phyloP scores from a whole-genome alignment of 2,888 invertebrate species.

The Chalcosyrphus nemorum region DNA sequence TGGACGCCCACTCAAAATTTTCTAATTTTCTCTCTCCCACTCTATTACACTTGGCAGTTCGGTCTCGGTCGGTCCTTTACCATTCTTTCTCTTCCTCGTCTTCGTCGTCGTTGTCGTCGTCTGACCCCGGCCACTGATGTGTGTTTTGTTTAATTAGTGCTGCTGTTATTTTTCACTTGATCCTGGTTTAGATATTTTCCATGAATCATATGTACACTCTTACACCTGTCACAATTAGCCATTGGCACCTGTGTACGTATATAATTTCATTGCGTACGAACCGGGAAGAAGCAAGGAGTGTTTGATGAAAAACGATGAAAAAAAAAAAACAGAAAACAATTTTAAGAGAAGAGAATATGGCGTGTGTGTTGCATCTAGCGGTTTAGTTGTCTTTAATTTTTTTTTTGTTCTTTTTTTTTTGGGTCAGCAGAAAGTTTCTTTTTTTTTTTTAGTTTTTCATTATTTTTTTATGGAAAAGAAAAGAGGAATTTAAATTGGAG shows the following conservation, averaged over 20 bases:
- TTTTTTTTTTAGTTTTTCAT: neutral
- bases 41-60: too few relatives aligned
- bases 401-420: constrained; percentile 58
- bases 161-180: constrained; percentile 69
- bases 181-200: constrained; percentile 70
- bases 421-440: constrained; percentile 70
- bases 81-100: neutral
- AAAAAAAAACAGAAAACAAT: constrained; percentile 20
- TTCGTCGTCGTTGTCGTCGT: neutral
- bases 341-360: constrained; percentile 50
- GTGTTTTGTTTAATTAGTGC: constrained; percentile 69
- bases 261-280: constrained; percentile 36
- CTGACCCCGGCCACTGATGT: constrained; percentile 10
- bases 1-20: constrained; percentile 58
- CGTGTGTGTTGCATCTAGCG: constrained; percentile 66
- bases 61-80: neutral
- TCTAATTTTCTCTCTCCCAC: constrained; percentile 66
- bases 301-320: constrained; percentile 42
- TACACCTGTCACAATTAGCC: constrained; percentile 74
- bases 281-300: constrained; percentile 29
- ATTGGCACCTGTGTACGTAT: constrained; percentile 71
- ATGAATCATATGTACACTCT: constrained; percentile 66
- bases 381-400: constrained; percentile 9
- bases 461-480: constrained; percentile 11
- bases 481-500: constrained; percentile 42